Percentiles rank a stretch among this genome's conserved stretches.
phyloP scores from a whole-genome alignment of 2,113 vertebrate genomes.

The Microcebus murinus region DNA sequence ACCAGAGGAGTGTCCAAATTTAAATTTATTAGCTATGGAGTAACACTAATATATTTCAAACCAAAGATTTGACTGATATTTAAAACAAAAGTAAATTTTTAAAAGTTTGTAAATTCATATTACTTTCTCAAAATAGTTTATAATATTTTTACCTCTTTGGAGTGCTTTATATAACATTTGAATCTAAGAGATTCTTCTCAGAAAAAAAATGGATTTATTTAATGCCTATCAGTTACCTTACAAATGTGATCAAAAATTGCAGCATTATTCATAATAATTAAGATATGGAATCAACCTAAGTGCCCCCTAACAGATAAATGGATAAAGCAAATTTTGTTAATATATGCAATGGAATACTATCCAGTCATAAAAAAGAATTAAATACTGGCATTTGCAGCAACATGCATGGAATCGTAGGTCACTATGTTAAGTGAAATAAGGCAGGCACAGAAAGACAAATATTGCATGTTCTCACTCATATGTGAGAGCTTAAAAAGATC shows the following conservation, averaged over 20 bases:
- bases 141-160: not conserved
- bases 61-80: slow-evolving; percentile 57
- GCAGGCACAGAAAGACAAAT: too few relatives aligned
- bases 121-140: not conserved
- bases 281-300: not conserved
- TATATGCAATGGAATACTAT: not conserved
- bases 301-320: not conserved
- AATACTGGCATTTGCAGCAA: not conserved
- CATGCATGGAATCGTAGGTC: not conserved
- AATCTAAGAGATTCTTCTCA: not conserved
- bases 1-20: slow-evolving; percentile 74
- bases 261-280: not conserved
- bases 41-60: slow-evolving; percentile 63
- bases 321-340: not conserved
- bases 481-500: not conserved
- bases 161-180: not conserved
- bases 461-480: too few relatives aligned
- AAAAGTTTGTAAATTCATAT: not conserved
- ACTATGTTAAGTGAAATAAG: not conserved
- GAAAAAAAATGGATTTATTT: not conserved
- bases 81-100: slow-evolving; percentile 15
- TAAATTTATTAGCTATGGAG: slow-evolving; percentile 77
- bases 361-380: not conserved
- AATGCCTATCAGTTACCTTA: not conserved
- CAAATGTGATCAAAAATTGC: not conserved